These are phyloP conservation scores for Echeneis naucrates DNA, from an alignment of 2,797 vertebrate genomes.

Conservation along the genomic window DNA sequence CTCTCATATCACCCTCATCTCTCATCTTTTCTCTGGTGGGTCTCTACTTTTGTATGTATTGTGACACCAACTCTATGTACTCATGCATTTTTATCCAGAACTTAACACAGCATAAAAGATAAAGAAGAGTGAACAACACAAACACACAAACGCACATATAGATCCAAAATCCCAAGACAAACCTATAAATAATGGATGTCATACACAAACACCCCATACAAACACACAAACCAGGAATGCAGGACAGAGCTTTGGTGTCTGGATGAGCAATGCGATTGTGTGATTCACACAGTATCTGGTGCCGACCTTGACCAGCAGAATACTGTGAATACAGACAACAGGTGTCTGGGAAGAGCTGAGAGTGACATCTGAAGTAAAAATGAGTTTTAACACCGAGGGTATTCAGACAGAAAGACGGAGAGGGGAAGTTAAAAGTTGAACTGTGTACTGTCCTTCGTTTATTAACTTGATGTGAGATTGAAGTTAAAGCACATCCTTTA, in stretches of 20 bases:
- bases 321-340: slow-evolving; percentile 59
- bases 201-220: not conserved
- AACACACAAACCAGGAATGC: slow-evolving; percentile 6
- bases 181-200: not conserved
- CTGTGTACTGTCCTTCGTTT: not conserved
- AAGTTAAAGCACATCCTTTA: not conserved
- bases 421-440: not conserved
- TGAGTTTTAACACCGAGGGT: slow-evolving; percentile 19
- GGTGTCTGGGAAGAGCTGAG: slow-evolving; percentile 44
- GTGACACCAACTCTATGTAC: no score
- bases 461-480: not conserved
- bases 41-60: not conserved
- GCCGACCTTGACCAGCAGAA: slow-evolving; percentile 43
- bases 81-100: no score
- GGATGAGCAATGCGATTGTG: slow-evolving; percentile 37
- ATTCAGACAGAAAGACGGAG: not conserved
- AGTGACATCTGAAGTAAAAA: slow-evolving; percentile 39
- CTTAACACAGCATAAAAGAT: not conserved
- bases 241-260: slow-evolving; percentile 1
- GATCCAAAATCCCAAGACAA: not conserved
- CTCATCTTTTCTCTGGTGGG: not conserved
- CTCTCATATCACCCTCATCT: not conserved
- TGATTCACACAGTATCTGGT: slow-evolving; percentile 64
- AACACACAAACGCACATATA: not conserved
- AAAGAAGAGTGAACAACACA: not conserved